These are phyloP conservation scores for Malaclemys terrapin DNA, from an alignment of 2,113 vertebrate species.

Conservation along the genomic window DNA sequence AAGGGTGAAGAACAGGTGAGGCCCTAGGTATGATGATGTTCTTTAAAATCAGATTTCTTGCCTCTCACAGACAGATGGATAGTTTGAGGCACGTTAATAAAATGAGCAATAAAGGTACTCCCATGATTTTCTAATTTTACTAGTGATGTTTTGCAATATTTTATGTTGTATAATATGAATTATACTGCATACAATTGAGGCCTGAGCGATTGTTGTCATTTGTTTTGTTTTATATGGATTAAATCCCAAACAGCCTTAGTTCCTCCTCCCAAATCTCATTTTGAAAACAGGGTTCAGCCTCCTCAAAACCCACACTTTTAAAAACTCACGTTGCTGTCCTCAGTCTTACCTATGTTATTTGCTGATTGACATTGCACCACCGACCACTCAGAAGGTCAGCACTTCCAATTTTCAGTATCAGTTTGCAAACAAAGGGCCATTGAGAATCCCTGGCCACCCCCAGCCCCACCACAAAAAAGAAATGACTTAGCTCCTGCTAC, in stretches of 20 bases:
- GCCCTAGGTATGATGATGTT: not conserved
- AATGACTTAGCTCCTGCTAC: not conserved
- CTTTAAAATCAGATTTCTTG: not conserved
- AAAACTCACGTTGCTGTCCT: not conserved
- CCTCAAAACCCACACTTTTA: not conserved
- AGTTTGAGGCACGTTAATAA: not conserved
- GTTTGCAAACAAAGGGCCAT: not conserved
- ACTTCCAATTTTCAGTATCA: accelerated
- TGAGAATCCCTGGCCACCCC: not conserved
- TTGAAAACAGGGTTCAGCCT: not conserved
- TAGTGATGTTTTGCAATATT: not conserved
- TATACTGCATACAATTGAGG: not conserved
- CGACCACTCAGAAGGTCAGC: not conserved
- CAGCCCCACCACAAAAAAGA: not conserved
- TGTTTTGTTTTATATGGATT: not conserved
- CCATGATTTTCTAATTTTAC: not conserved
- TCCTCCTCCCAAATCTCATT: not conserved
- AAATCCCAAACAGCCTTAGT: not conserved
- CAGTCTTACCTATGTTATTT: not conserved
- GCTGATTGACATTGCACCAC: not conserved
- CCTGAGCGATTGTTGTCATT: not conserved
- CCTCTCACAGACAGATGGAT: accelerated
- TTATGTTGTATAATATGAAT: not conserved
- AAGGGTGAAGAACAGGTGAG: not conserved
- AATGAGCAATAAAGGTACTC: not conserved